A percentile compares a stretch with the other conserved stretches of the same genome.
Conservation (phyloP, 92 coral and sea anemone species). For the Hydrozoanthus gracilis region DNA sequence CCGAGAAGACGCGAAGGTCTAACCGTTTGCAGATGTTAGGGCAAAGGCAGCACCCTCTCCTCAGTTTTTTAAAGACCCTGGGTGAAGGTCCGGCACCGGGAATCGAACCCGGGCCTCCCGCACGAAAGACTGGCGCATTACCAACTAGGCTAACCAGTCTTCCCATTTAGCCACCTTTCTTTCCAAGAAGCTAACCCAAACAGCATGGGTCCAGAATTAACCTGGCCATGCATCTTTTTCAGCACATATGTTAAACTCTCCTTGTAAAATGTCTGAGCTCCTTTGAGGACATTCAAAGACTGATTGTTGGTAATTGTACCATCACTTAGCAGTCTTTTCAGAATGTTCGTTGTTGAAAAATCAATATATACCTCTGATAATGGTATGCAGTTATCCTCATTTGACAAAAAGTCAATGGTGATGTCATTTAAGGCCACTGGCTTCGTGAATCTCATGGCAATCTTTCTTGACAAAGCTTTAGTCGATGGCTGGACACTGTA, state of each 20-base stretch:
- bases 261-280: constrained; percentile 40
- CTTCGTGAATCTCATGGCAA: constrained; percentile 35
- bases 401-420: constrained; percentile 13
- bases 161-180: constrained; percentile 46
- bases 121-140: no score
- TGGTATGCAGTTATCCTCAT: constrained; percentile 36
- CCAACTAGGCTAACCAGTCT: no score
- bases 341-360: constrained; percentile 25
- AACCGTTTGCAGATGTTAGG: no score
- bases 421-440: constrained; percentile 27
- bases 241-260: constrained; percentile 54
- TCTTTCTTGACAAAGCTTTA: constrained; percentile 27
- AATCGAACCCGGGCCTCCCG: no score
- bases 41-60: no score
- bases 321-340: constrained; percentile 42
- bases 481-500: constrained; percentile 39
- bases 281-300: constrained; percentile 18
- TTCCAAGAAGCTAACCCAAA: constrained; percentile 48
- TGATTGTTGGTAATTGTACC: constrained; percentile 44
- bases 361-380: constrained; percentile 43
- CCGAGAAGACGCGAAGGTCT: no score
- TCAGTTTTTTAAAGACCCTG: no score
- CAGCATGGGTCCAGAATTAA: constrained; percentile 53
- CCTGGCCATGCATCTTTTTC: constrained; percentile 48
- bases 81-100: no score